phyloP scores from a whole-genome alignment of 2,888 invertebrate species.

The Parascotia fuliginaria region DNA sequence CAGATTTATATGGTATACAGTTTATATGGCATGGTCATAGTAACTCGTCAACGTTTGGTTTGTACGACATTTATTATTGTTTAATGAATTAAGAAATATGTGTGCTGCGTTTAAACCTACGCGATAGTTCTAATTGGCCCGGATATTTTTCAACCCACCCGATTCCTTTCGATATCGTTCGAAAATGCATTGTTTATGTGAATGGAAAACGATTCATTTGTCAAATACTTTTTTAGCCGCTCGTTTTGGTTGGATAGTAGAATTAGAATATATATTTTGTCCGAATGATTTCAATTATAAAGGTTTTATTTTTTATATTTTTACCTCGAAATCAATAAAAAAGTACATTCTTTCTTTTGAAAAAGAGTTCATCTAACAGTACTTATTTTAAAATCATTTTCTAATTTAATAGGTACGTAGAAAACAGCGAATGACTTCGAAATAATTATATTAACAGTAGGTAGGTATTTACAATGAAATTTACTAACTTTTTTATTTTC shows the following conservation, averaged over 20 bases:
- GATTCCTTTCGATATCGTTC: neutral
- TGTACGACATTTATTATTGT: neutral
- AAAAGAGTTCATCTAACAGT: too few species aligned
- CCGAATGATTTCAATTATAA: too few species aligned
- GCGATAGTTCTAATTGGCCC: neutral
- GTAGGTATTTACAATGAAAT: too few species aligned
- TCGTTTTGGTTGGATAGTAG: too few species aligned
- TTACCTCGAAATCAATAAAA: too few species aligned
- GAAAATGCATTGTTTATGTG: neutral
- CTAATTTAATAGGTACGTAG: too few species aligned
- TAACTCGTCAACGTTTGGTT: neutral
- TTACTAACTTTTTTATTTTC: slow-evolving; percentile 1
- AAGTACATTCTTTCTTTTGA: too few species aligned
- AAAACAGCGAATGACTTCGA: too few species aligned
- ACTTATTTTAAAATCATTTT: too few species aligned
- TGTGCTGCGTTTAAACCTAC: neutral
- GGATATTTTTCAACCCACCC: neutral
- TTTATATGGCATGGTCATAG: neutral
- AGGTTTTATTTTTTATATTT: too few species aligned
- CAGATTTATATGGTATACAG: neutral
- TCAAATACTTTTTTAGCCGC: neutral
- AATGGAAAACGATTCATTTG: neutral
- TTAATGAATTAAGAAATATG: neutral
- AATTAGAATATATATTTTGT: too few species aligned
- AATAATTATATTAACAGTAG: too few species aligned